Conservation (phyloP, 2,113 vertebrate genomes). For the Papio anubis region DNA sequence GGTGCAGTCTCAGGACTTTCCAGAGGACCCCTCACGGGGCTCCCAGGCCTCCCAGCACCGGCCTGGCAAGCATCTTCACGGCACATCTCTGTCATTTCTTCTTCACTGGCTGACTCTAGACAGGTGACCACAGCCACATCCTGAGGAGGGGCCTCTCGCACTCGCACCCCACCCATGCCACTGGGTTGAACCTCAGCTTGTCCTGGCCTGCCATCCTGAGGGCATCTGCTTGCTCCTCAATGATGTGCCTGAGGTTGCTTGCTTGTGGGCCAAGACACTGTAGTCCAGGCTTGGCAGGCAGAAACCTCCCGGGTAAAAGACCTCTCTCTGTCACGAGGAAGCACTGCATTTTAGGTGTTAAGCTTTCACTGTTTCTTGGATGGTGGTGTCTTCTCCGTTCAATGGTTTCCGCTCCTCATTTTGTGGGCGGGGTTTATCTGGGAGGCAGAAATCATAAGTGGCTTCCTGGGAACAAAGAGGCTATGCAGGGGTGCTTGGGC, state of each 20-base stretch:
- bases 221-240: rapidly evolving
- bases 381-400: slow-evolving; percentile 91
- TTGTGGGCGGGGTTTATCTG: no score
- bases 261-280: slow-evolving; percentile 82
- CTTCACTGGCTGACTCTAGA: background rate
- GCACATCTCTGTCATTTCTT: rapidly evolving
- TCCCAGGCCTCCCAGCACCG: background rate
- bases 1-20: background rate
- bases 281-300: no score
- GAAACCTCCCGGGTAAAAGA: slow-evolving; percentile 93
- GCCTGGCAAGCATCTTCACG: background rate
- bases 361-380: slow-evolving; percentile 91
- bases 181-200: no score
- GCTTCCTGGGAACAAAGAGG: background rate
- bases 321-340: slow-evolving; percentile 89
- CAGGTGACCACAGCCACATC: no score
- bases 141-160: background rate
- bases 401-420: no score
- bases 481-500: no score
- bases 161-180: no score
- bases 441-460: no score
- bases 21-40: no score
- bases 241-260: no score
- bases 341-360: slow-evolving; percentile 95
- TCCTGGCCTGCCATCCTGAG: background rate